phyloP scores from a whole-genome alignment of 2,888 invertebrate genomes.

The Diarsia mendica region DNA sequence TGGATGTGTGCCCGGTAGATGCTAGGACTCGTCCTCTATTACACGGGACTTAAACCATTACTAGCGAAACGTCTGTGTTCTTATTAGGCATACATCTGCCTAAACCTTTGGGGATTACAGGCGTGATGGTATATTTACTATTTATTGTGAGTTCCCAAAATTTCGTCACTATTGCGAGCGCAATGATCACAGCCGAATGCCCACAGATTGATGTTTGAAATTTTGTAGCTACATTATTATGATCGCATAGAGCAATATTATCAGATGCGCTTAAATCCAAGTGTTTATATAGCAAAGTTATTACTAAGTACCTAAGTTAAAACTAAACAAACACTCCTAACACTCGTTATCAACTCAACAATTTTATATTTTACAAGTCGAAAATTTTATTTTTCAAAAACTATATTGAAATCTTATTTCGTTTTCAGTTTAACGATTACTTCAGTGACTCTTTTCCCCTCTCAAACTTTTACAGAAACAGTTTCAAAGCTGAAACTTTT shows the following conservation, averaged over 20 bases:
- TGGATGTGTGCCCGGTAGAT: too few relatives aligned
- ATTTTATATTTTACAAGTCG: not conserved
- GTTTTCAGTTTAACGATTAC: constrained; percentile 43
- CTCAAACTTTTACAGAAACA: constrained; percentile 44
- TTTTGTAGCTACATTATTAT: not conserved
- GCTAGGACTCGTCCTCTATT: too few relatives aligned
- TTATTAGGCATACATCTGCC: too few relatives aligned
- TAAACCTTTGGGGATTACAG: too few relatives aligned
- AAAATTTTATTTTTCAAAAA: not conserved
- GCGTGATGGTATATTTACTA: not conserved
- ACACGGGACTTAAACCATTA: too few relatives aligned
- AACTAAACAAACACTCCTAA: not conserved
- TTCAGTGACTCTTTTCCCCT: constrained; percentile 41
- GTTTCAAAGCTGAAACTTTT: constrained; percentile 52
- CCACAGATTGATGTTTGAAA: not conserved
- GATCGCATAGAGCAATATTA: not conserved
- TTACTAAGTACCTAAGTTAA: not conserved
- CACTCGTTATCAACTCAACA: not conserved
- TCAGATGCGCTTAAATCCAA: not conserved
- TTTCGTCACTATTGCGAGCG: not conserved
- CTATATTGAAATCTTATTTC: constrained; percentile 33
- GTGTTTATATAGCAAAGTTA: not conserved
- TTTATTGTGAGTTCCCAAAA: not conserved
- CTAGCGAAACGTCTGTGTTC: too few relatives aligned
- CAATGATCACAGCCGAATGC: not conserved